Conservation (phyloP, 53 echinoderm and acorn worm genomes). For the Holothuria leucospilota region DNA sequence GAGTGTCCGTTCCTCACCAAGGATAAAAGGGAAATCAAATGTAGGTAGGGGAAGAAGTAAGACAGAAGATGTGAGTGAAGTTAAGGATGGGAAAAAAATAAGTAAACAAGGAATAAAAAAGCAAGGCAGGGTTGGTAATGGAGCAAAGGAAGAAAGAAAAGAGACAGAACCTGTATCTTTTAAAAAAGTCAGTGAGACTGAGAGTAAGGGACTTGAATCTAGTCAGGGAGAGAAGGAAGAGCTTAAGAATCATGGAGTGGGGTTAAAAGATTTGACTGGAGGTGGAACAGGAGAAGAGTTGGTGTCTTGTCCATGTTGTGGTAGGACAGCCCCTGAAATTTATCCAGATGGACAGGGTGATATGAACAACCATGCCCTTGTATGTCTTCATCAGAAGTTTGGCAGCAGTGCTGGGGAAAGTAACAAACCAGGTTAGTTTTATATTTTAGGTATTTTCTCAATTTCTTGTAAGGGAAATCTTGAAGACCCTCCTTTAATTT, state of each 20-base stretch:
- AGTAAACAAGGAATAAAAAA: neutral
- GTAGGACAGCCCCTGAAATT: neutral
- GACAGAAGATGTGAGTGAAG: no score
- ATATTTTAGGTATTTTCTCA: no score
- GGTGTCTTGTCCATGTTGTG: conserved; percentile 22
- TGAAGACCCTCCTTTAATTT: no score
- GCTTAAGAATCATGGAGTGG: no score
- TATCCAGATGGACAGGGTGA: conserved; percentile 23
- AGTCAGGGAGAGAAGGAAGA: neutral
- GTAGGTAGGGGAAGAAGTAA: neutral
- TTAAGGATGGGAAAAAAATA: neutral
- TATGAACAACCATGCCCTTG: conserved; percentile 34
- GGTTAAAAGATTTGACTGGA: neutral
- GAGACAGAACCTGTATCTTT: neutral
- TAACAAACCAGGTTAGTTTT: neutral
- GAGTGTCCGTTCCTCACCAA: neutral
- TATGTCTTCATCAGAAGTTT: conserved; percentile 32
- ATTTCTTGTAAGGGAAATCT: no score
- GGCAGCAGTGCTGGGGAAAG: neutral
- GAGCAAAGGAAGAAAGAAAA: neutral
- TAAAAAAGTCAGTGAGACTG: neutral
- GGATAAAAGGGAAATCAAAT: neutral
- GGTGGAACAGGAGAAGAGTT: neutral
- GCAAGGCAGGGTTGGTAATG: no score
- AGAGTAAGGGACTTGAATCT: neutral